Evolutionary conservation across 2,797 vertebrate species (phyloP).

Genomic region (Liasis olivaceus): DNA sequence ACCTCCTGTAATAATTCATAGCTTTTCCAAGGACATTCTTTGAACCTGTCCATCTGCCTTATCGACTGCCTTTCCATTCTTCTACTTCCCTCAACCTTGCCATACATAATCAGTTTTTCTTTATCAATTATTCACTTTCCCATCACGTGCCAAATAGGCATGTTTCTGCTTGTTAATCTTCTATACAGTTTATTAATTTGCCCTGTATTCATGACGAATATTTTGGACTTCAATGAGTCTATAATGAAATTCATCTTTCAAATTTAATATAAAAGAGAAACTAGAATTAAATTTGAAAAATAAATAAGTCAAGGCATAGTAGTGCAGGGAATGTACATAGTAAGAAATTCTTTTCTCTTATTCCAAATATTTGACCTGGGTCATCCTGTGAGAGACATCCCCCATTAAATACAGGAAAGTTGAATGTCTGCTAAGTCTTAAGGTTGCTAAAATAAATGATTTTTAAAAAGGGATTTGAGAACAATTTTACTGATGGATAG

Average conservation of each 20-base stretch:
- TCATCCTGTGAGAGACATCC: not conserved
- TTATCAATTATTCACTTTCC: not conserved
- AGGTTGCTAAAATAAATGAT: not conserved
- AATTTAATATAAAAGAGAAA: slow-evolving; percentile 13
- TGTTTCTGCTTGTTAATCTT: not conserved
- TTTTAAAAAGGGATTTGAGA: not conserved
- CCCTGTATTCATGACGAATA: not conserved
- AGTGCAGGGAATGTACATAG: not conserved
- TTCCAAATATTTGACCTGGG: not conserved
- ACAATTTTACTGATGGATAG: not conserved
- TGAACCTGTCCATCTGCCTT: not conserved
- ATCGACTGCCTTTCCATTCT: not conserved
- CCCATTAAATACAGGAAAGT: not conserved
- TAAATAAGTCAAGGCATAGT: not conserved
- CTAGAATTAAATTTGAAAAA: not conserved
- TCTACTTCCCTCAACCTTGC: not conserved
- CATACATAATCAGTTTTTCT: not conserved
- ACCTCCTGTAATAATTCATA: not conserved
- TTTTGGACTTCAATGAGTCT: not conserved
- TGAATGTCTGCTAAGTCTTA: not conserved
- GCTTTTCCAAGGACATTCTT: not conserved
- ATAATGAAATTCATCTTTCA: slow-evolving; percentile 20
- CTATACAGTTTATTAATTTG: not conserved
- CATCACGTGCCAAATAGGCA: not conserved
- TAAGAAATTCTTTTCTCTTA: not conserved